These are phyloP conservation scores for Eurytoma adleriae DNA, from an alignment of 2,888 invertebrate species.

Conservation along the genomic window DNA sequence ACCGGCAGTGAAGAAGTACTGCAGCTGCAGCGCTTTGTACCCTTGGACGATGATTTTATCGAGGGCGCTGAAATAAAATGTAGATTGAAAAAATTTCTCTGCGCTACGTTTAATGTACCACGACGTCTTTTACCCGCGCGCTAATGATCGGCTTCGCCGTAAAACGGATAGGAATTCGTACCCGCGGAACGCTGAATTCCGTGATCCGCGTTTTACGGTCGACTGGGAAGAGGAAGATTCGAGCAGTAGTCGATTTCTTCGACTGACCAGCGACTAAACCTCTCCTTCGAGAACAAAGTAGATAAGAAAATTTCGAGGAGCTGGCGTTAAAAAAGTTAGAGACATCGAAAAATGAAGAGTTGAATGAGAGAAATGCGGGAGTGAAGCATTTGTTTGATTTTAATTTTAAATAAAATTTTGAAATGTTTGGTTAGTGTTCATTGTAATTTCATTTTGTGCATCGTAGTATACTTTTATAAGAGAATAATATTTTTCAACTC, in stretches of 20 bases:
- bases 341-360: too few species aligned
- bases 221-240: slow-evolving; percentile 9
- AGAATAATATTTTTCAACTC: too few species aligned
- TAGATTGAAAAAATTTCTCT: slow-evolving; percentile 49
- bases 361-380: too few species aligned
- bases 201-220: slow-evolving; percentile 55
- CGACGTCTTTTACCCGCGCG: slow-evolving; percentile 26
- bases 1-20: slow-evolving; percentile 99
- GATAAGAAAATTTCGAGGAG: background rate
- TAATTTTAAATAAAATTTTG: too few species aligned
- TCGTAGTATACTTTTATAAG: too few species aligned
- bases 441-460: too few species aligned
- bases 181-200: slow-evolving; percentile 47
- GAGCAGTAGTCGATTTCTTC: slow-evolving; percentile 38
- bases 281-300: background rate
- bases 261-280: background rate
- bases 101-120: slow-evolving; percentile 6
- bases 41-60: slow-evolving; percentile 98
- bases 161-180: slow-evolving; percentile 31
- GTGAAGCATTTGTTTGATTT: too few species aligned
- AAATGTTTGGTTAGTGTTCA: too few species aligned
- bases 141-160: slow-evolving; percentile 52
- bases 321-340: background rate
- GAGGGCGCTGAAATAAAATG: slow-evolving; percentile 83
- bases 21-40: slow-evolving; percentile 95